These are phyloP conservation scores for Ctenomys sociabilis DNA, from an alignment of 2,113 vertebrate genomes.

Conservation along the genomic window DNA sequence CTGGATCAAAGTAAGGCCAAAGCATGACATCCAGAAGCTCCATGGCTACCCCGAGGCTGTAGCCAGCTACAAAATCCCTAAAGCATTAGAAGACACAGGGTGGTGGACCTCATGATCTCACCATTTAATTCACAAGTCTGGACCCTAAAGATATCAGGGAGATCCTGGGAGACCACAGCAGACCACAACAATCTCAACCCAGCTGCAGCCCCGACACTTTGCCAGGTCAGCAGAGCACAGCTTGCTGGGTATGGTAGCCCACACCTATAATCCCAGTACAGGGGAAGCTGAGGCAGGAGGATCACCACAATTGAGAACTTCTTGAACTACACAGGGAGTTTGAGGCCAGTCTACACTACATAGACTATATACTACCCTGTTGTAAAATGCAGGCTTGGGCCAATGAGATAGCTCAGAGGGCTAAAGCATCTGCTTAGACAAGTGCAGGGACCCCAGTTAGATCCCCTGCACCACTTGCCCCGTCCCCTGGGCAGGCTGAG, in stretches of 20 bases:
- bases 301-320: not conserved
- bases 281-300: not conserved
- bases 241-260: not conserved
- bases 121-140: not conserved
- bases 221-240: not conserved
- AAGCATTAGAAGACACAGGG: not conserved
- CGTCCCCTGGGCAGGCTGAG: too few relatives aligned
- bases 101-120: not conserved
- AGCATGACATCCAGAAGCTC: not conserved
- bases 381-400: not conserved
- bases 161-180: not conserved
- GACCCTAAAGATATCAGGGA: not conserved
- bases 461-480: too few relatives aligned
- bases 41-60: too few relatives aligned
- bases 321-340: not conserved
- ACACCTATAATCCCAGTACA: not conserved
- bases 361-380: not conserved
- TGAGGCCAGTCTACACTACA: not conserved
- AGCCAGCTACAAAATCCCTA: not conserved
- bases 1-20: not conserved
- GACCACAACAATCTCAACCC: not conserved
- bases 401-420: too few relatives aligned
- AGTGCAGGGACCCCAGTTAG: too few relatives aligned
- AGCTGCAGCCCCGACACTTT: rapidly evolving
- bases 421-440: too few relatives aligned